phyloP scores from a whole-genome alignment of 2,888 invertebrate genomes.

The Sussaba pulchella region DNA sequence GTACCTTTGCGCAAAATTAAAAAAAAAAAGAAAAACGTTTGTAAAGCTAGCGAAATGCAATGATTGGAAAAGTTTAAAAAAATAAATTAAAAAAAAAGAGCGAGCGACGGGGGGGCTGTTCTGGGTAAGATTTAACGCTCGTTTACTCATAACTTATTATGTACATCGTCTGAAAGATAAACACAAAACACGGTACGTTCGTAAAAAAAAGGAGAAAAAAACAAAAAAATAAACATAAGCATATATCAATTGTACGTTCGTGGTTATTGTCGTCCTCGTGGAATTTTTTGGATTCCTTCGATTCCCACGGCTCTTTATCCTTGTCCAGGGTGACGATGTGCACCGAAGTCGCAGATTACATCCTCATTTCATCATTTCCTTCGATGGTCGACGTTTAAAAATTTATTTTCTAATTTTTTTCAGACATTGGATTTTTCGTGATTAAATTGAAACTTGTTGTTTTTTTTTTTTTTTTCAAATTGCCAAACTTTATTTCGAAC shows the following conservation, averaged over 20 bases:
- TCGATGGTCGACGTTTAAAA: no score
- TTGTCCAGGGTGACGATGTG: no score
- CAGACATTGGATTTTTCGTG: no score
- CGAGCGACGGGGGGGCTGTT: no score
- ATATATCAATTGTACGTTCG: conserved; percentile 79
- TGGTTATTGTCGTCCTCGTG: conserved; percentile 64
- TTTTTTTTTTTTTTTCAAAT: neutral
- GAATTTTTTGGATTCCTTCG: neutral
- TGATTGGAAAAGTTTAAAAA: conserved; percentile 60
- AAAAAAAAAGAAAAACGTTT: conserved; percentile 64
- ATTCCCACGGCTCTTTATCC: no score
- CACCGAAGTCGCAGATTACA: no score
- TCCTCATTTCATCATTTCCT: no score
- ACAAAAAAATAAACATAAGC: conserved; percentile 80
- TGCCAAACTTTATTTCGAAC: neutral
- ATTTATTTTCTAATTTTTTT: no score
- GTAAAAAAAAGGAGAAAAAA: conserved; percentile 77
- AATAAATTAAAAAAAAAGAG: no score
- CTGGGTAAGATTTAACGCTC: conserved; percentile 82
- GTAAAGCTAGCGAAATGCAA: conserved; percentile 65
- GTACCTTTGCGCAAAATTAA: conserved; percentile 62
- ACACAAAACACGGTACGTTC: conserved; percentile 79
- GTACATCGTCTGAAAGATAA: conserved; percentile 81
- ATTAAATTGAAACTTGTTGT: no score
- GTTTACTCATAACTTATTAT: conserved; percentile 84